Evolutionary conservation across 2,797 vertebrate genomes (phyloP).

Genomic region (Picus viridis): DNA sequence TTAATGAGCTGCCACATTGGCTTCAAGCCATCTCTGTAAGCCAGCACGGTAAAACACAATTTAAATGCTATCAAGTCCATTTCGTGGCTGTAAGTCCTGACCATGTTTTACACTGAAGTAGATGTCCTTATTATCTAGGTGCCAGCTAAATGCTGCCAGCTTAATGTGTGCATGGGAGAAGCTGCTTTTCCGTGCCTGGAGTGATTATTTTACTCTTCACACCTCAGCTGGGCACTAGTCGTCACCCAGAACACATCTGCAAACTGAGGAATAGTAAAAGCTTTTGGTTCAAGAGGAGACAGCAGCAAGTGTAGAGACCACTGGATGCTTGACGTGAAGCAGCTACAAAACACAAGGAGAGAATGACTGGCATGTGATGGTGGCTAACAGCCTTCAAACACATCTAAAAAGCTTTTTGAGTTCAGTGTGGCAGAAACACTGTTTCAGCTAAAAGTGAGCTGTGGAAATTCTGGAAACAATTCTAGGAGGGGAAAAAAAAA

Average conservation of each 20-base stretch:
- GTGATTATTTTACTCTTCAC: not conserved
- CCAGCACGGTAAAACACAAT: slow-evolving; percentile 67
- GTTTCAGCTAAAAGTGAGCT: not conserved
- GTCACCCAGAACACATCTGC: not conserved
- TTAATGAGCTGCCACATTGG: slow-evolving; percentile 75
- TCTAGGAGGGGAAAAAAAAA: not conserved
- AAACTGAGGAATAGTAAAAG: not conserved
- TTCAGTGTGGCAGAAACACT: not conserved
- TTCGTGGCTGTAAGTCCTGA: slow-evolving; percentile 32
- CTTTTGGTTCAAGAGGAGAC: not conserved
- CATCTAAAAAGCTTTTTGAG: slow-evolving; percentile 26
- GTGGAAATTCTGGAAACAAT: not conserved
- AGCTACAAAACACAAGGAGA: slow-evolving; percentile 3
- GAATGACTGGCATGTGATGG: not conserved
- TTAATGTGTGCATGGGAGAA: not conserved
- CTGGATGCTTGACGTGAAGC: not conserved
- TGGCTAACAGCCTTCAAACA: slow-evolving; percentile 30
- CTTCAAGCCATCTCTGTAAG: slow-evolving; percentile 55
- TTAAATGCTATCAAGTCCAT: slow-evolving; percentile 65
- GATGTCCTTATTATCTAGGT: slow-evolving; percentile 64
- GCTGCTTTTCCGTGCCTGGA: not conserved
- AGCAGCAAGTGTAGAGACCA: not conserved
- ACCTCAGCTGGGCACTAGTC: not conserved
- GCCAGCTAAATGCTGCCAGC: slow-evolving; percentile 63
- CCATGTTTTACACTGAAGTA: slow-evolving; percentile 63